A percentile compares a stretch with the other conserved stretches of the same genome.
Evolutionary conservation across 1,140 invertebrate species (phyloP).

Genomic region (Drosophila simulans): DNA sequence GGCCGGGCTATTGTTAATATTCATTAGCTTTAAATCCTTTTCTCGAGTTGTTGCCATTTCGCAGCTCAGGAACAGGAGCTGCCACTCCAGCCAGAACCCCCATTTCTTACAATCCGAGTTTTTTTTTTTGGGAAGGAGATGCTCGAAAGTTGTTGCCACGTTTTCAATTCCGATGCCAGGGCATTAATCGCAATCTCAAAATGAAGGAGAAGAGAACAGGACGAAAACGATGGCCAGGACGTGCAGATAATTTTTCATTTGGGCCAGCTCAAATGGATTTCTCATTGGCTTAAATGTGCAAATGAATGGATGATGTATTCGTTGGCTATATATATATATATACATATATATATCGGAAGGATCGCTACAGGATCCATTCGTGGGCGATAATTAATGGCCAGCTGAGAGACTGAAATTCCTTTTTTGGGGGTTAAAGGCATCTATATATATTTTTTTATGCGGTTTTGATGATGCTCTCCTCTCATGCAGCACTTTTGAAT

Average conservation of each 20-base stretch:
- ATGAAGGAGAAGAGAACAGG: background rate
- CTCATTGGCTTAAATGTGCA: constrained; percentile 44
- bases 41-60: constrained; percentile 35
- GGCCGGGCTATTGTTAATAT: constrained; percentile 67
- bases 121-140: background rate
- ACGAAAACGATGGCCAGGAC: constrained; percentile 23
- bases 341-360: background rate
- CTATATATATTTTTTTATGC: constrained; percentile 7
- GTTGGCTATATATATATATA: background rate
- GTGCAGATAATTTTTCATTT: constrained; percentile 74
- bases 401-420: background rate
- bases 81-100: constrained; percentile 21
- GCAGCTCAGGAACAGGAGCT: constrained; percentile 7
- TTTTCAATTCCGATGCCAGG: constrained; percentile 39
- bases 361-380: constrained; percentile 9
- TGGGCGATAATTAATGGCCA: constrained; percentile 47
- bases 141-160: constrained; percentile 28
- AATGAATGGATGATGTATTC: constrained; percentile 32
- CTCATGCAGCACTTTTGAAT: background rate
- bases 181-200: constrained; percentile 75
- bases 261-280: constrained; percentile 48
- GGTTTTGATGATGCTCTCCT: background rate
- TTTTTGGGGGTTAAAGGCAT: constrained; percentile 6
- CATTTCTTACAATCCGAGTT: background rate
- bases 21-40: constrained; percentile 76